Evolutionary conservation across 2,888 invertebrate species (phyloP), one percentile per base, ranked within the genome.

Genomic region (Eristalinus sepulchralis): DNA sequence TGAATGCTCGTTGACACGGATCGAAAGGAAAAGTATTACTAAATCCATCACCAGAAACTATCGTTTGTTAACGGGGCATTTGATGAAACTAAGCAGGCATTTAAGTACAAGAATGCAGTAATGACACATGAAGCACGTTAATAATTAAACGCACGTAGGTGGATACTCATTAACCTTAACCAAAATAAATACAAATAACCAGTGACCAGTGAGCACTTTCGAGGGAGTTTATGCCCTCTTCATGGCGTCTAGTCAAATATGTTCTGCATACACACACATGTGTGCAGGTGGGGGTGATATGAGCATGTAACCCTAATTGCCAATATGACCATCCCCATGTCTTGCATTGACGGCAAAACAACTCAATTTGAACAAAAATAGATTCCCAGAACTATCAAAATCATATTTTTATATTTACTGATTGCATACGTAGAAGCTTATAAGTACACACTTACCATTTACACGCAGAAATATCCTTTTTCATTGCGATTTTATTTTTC

Each of bases 371-470:
- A 17, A 8, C 8, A 47, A 17, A 47, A 47, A 47, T 47, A 47
- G 17, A 47, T 47, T 17, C 17, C 47, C 17, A 17, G 27, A 20
- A 53, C 79, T 60, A 85, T 78, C 77, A 83, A 83, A 83, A 86
- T 73, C 86, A 86, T 83, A 83, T 27, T 27, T 27, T 27, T 27
- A 27, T 27, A 5, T 27, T 27, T 5, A 27, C 78, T 78, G 71
- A 31, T 34, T 10, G 3, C 20, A 36, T 53, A 8, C 34, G 34
- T 33, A 31, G 1, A 17, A n/a, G 20, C 31, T 57, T 39, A 31
- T 62, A 8, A 31, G 8, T 47, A 47, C 6, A 17, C 27, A 83
- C 86, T 86, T 86, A 86, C 86, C 86, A 86, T 83, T 67, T 78
- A 83, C 55, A 71, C 64, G 60, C 66, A 62, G 78, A 83, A 78